Conservation (phyloP, 2,888 invertebrate genomes). For the Oligia latruncula region DNA sequence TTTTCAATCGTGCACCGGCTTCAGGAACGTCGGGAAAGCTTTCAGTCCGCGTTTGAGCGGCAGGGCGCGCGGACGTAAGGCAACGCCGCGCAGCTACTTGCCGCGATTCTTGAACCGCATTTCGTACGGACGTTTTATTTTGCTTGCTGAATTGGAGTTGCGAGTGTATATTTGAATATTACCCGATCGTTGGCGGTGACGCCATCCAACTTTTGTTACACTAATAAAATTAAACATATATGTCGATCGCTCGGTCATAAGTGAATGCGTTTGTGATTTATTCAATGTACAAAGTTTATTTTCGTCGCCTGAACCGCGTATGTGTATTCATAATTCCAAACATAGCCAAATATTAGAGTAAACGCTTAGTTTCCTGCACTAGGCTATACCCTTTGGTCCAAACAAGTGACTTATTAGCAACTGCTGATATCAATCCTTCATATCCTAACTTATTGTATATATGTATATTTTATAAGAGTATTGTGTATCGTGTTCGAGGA, state of each 20-base stretch:
- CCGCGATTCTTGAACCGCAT: conserved; percentile 74
- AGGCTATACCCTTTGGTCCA: conserved; percentile 81
- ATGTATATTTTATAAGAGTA: conserved; percentile 58
- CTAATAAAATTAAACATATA: conserved; percentile 48
- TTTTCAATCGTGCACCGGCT: conserved; percentile 75
- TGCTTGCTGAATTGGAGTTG: conserved; percentile 66
- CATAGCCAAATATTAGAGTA: conserved; percentile 64
- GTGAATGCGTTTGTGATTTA: conserved; percentile 78
- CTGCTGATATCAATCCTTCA: conserved; percentile 79
- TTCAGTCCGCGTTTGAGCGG: conserved; percentile 88
- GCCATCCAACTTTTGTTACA: conserved; percentile 54
- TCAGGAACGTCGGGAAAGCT: conserved; percentile 76
- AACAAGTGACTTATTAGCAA: conserved; percentile 83
- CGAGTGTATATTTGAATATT: conserved; percentile 59
- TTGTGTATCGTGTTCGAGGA: conserved; percentile 74
- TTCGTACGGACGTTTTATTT: conserved; percentile 73
- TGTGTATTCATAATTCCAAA: conserved; percentile 68
- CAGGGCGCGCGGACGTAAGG: conserved; percentile 79
- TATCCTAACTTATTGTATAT: conserved; percentile 69
- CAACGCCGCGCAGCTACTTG: conserved; percentile 72
- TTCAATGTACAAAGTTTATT: conserved; percentile 79
- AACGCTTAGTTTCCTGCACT: conserved; percentile 56
- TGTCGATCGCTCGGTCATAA: conserved; percentile 66
- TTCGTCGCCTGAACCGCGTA: conserved; percentile 71
- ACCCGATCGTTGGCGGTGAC: conserved; percentile 46